These are phyloP conservation scores for Rhinoptilus africanus DNA, from an alignment of 2,113 vertebrate genomes.

Conservation along the genomic window DNA sequence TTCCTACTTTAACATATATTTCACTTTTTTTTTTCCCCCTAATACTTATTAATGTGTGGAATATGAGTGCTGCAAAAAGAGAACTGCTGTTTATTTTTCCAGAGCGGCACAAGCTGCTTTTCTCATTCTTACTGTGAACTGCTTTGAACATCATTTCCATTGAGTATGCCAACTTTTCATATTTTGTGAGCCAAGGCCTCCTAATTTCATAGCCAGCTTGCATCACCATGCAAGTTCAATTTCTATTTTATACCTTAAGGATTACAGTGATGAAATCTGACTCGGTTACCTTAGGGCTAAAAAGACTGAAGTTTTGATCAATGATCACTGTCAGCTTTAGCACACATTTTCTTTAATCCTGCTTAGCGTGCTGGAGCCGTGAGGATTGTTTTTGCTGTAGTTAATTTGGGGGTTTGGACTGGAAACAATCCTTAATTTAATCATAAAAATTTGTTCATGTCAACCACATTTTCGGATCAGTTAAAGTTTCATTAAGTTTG, in stretches of 20 bases:
- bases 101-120: conserved; percentile 56
- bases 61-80: not conserved
- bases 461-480: not conserved
- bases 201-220: conserved; percentile 71
- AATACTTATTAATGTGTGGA: conserved; percentile 1
- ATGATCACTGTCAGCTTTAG: conserved; percentile 42
- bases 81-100: conserved; percentile 33
- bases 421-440: conserved; percentile 46
- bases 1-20: not conserved
- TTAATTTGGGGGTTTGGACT: conserved; percentile 4
- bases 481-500: conserved; percentile 1
- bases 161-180: conserved; percentile 55
- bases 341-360: conserved; percentile 39
- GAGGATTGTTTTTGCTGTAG: conserved; percentile 23
- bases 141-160: conserved; percentile 71
- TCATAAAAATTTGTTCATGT: conserved; percentile 5
- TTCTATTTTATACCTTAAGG: conserved; percentile 51
- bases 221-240: conserved; percentile 60
- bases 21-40: not conserved
- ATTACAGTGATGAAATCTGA: conserved; percentile 64
- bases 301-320: conserved; percentile 45
- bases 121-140: conserved; percentile 50
- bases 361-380: not conserved
- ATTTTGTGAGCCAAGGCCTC: conserved; percentile 56
- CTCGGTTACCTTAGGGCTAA: conserved; percentile 36